These are phyloP conservation scores for Dasypogon diadema DNA, from an alignment of 2,888 invertebrate genomes.

Conservation along the genomic window DNA sequence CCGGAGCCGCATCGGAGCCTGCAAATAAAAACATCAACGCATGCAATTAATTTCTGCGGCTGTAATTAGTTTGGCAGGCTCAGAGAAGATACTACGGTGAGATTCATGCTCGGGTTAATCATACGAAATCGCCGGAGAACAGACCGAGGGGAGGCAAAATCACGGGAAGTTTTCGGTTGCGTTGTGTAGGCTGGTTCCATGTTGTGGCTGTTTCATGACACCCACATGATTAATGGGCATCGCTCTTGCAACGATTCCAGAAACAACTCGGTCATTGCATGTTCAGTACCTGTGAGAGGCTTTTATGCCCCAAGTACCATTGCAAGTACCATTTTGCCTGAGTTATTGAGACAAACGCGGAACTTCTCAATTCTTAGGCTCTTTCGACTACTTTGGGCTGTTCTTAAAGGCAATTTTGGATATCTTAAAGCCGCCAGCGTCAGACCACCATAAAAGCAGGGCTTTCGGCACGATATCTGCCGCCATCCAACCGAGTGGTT, in stretches of 20 bases:
- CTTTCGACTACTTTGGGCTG: not conserved
- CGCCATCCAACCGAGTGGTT: constrained; percentile 25
- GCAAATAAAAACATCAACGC: constrained; percentile 51
- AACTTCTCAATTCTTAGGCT: not conserved
- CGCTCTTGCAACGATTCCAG: constrained; percentile 7
- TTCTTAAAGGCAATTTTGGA: not conserved
- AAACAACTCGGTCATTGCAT: constrained; percentile 44
- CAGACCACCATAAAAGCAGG: not conserved
- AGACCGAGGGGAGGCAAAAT: not conserved
- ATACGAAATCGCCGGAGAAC: constrained; percentile 35
- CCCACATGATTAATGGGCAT: constrained; percentile 43
- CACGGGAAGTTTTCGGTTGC: constrained; percentile 41
- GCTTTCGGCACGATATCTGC: constrained; percentile 32
- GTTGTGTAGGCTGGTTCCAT: constrained; percentile 33
- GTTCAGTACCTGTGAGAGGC: not conserved
- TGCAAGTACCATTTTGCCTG: constrained; percentile 16
- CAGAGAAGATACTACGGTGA: constrained; percentile 1
- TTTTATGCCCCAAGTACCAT: constrained; percentile 16
- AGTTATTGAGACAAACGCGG: constrained; percentile 40
- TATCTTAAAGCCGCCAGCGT: constrained; percentile 8
- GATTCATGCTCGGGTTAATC: constrained; percentile 52
- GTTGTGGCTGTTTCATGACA: constrained; percentile 35
- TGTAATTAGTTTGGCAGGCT: constrained; percentile 50
- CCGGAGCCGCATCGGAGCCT: constrained; percentile 2
- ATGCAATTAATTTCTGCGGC: constrained; percentile 49